phyloP scores from a whole-genome alignment of 2,113 vertebrate species.

The Tragelaphus imberbis region DNA sequence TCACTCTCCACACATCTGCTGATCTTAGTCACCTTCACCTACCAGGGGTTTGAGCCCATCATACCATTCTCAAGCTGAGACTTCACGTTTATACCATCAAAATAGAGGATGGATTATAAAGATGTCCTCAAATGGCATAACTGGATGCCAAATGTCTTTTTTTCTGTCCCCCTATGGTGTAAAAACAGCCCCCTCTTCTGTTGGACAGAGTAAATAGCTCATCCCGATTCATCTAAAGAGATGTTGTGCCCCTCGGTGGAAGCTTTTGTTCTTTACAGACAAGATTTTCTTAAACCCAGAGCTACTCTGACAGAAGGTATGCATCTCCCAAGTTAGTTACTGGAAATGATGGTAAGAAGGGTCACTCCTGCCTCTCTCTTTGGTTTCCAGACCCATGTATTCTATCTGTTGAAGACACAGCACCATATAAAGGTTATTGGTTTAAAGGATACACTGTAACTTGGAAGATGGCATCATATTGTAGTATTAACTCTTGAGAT shows the following conservation, averaged over 20 bases:
- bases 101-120: background rate
- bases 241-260: background rate
- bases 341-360: background rate
- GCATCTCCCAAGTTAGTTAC: background rate
- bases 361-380: background rate
- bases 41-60: background rate
- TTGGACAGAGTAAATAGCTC: background rate
- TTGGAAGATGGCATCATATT: background rate
- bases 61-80: background rate
- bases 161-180: background rate
- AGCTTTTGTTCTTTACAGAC: background rate
- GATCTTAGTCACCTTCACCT: background rate
- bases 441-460: background rate
- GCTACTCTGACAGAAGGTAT: background rate
- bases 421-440: background rate
- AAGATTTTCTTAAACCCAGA: background rate
- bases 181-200: background rate
- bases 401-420: background rate
- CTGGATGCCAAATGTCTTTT: background rate
- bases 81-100: background rate
- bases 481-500: background rate
- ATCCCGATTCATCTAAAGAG: background rate
- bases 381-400: background rate
- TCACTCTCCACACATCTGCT: background rate
- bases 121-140: background rate